Base-by-base conservation (phyloP, 53 echinoderm and acorn worm genomes). In the Zoroaster sp. region DNA sequence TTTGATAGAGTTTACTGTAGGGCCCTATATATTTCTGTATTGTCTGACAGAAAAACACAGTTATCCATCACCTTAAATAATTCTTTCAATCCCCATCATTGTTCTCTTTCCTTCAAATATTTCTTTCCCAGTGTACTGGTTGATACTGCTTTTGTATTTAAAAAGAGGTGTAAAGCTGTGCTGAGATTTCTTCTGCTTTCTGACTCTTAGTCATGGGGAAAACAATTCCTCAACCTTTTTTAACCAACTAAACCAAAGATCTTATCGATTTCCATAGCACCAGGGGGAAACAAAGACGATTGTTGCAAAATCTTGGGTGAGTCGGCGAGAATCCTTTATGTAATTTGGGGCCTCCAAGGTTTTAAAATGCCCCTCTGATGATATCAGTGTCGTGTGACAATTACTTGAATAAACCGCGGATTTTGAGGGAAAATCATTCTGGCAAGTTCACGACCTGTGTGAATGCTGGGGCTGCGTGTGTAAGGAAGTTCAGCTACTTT, bases 381-480 rank as follows among this genome's bases (percentile, higher is more conserved):
- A 47, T 49, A 70, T 71, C 71, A 4, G 85, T 69, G 70, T 85
- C 85, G 43, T 47, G 33, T 46, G 69, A 70, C 69, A 85, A 85
- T 66, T 85, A 85, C 71, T 47, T 47, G 71, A 51, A 85, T 71
- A 85, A 85, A 85, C 71, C 32, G 51, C 47, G 3, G 70, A 33
- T 35, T 83, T 85, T 85, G 85, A 85, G 4, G 85, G 44, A 28
- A 85, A 85, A 18, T 85, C 46, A 39, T 70, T 47, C 11, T 85
- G 85, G 85, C 85, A 85, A 85, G 85, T 85, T 85, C 71, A 28
- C 17, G 85, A 85, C 85, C 85, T 70, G 37, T 18, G 34, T 17
- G 52, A 59, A 21, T 18, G 1, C 33, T n/a, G 30, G 0, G 28
- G 83, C 15, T 6, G 44, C 4, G 3, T 83, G 43, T 5, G 43